Percentiles rank a stretch among this genome's conserved stretches.
Conservation (phyloP, 2,797 vertebrate genomes). For the Momotus momota region DNA sequence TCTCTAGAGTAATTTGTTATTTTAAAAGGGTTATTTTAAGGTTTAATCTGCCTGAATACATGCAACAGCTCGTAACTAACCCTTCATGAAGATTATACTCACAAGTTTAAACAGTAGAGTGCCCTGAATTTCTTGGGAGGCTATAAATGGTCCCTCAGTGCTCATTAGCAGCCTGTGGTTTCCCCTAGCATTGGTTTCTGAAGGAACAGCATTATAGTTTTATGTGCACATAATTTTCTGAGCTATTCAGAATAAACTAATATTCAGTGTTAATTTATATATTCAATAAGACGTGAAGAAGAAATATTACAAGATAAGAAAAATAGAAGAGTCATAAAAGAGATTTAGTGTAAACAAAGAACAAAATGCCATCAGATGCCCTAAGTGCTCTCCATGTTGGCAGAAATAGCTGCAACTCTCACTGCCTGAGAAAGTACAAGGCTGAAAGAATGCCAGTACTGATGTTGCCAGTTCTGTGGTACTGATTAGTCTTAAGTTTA, state of each 20-base stretch:
- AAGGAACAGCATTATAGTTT: background rate
- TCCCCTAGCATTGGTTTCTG: background rate
- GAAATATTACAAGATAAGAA: background rate
- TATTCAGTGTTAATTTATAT: background rate
- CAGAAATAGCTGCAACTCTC: background rate
- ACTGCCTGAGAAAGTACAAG: background rate
- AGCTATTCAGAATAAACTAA: background rate
- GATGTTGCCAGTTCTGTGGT: background rate
- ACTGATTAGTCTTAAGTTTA: background rate
- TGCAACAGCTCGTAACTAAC: constrained; percentile 22
- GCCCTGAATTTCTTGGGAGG: background rate
- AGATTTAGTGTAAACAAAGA: background rate
- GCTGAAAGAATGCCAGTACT: background rate
- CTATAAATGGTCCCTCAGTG: background rate
- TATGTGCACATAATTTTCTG: background rate
- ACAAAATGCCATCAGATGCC: background rate
- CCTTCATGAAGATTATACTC: constrained; percentile 8
- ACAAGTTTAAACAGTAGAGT: background rate
- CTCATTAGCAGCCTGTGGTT: background rate
- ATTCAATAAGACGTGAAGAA: background rate
- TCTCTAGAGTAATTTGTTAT: background rate
- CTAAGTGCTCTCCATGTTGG: background rate
- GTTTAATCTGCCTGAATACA: background rate
- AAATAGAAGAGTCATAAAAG: background rate
- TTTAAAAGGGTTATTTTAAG: background rate